Conservation (phyloP, 2,888 invertebrate genomes). For the Mesorhabditis belari region DNA sequence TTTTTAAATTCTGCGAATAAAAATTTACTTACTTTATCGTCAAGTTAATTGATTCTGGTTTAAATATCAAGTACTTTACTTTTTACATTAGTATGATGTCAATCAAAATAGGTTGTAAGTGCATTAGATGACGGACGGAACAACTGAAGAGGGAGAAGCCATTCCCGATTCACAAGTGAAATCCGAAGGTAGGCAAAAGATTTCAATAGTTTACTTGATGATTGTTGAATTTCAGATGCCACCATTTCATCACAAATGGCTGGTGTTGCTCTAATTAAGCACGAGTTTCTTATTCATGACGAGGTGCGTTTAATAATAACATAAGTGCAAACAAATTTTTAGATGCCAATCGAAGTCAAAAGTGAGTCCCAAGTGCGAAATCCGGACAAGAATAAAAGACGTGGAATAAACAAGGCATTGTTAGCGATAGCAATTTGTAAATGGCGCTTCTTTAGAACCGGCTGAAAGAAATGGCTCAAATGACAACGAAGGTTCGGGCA, state of each 20-base stretch:
- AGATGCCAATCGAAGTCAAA: conserved; percentile 9
- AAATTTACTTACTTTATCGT: too few species aligned
- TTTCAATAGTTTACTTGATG: neutral
- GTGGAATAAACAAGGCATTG: conserved; percentile 21
- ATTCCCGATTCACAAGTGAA: too few species aligned
- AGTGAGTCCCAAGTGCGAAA: conserved; percentile 2
- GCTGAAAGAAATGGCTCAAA: conserved; percentile 30
- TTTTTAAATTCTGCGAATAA: too few species aligned
- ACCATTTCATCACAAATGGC: neutral
- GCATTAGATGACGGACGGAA: too few species aligned
- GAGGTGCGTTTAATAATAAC: conserved; percentile 2
- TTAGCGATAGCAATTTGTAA: conserved; percentile 2
- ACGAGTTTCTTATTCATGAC: conserved; percentile 8
- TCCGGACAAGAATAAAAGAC: conserved; percentile 18
- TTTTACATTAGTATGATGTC: too few species aligned
- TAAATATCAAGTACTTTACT: too few species aligned
- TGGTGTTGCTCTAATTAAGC: conserved; percentile 6
- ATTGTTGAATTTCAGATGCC: neutral
- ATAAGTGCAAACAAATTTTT: neutral
- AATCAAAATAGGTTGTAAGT: too few species aligned
- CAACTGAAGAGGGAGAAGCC: too few species aligned
- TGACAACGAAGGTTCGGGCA: conserved; percentile 26
- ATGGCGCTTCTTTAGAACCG: neutral
- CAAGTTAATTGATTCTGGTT: too few species aligned
- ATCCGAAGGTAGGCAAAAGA: neutral